Evolutionary conservation across 1,140 invertebrate genomes (phyloP).

Genomic region (Ceratina calcarata): DNA sequence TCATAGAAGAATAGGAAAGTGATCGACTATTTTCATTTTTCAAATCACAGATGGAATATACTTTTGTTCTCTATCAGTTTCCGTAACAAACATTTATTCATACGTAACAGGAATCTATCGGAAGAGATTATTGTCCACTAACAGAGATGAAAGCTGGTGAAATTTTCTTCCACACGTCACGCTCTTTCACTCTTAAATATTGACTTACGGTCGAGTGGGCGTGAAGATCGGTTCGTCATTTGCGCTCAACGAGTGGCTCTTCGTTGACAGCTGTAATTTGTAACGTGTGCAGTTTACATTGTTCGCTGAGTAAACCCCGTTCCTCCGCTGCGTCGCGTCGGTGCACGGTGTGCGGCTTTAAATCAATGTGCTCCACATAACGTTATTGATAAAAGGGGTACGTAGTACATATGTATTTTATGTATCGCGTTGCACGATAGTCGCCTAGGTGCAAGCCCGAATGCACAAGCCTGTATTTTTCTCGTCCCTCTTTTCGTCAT

Average conservation of each 20-base stretch:
- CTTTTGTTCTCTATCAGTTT: too few species aligned
- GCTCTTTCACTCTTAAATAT: slow-evolving; percentile 59
- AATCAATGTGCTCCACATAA: slow-evolving; percentile 15
- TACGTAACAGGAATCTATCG: not conserved
- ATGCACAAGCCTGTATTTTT: not conserved
- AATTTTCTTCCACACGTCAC: slow-evolving; percentile 8
- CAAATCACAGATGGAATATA: too few species aligned
- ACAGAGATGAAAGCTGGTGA: not conserved
- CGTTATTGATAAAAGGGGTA: slow-evolving; percentile 31
- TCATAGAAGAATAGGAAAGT: too few species aligned
- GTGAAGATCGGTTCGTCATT: slow-evolving; percentile 55
- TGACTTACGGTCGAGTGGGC: slow-evolving; percentile 53
- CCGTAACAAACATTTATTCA: not conserved
- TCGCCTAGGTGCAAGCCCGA: not conserved
- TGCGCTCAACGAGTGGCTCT: slow-evolving; percentile 39
- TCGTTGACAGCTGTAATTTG: slow-evolving; percentile 51
- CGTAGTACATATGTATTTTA: not conserved
- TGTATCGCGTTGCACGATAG: slow-evolving; percentile 1
- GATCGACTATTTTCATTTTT: too few species aligned
- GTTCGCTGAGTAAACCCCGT: slow-evolving; percentile 15
- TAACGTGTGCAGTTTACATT: slow-evolving; percentile 38
- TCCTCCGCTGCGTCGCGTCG: not conserved
- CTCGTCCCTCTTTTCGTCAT: too few species aligned
- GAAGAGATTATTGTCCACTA: not conserved
- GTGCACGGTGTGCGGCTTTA: not conserved